Base-by-base conservation (phyloP, 2,113 vertebrate genomes). In the Fregata magnificens region DNA sequence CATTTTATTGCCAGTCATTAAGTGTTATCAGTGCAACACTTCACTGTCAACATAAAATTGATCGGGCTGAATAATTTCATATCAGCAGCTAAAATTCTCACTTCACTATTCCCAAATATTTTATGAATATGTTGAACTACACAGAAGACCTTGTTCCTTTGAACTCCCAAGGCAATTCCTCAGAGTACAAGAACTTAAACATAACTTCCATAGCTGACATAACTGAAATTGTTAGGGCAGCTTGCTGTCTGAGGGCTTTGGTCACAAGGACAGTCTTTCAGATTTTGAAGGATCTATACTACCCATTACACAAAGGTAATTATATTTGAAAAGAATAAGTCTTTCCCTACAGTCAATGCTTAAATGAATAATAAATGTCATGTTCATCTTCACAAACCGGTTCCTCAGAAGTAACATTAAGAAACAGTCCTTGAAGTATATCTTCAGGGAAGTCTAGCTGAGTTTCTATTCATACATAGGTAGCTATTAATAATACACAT, bases 401-500 rank as follows among this genome's bases (percentile, higher is more conserved):
- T 34, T 86, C 34, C 62, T 93, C 80, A 72, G n/a, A 49, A 36
- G 34, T 42, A 66, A 61, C 36, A 49, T 62, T 78, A 82, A 61
- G 45, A 76, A 92, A 34, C 38, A 52, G 85, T 69, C 69, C 78
- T 87, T 90, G 77, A 91, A 50, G 31, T 45, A 31, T 61, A 65
- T 50, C 67, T 93, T 50, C 8, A 29, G 63, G 59, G 50, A 73
- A 83, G 20, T 47, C 53, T 72, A 70, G 11, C n/a, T 61, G 49
- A 84, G 26, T 56, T 87, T 93, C 65, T 53, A 16, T 90, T 85
- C 73, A 45, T 74, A 66, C 16, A 13, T 56, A 70, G 53, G 34
- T 61, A 79, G 42, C 38, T 79, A 92, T 97, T 97, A 97, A 97
- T 96, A 97, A 95, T 94, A 74, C 63, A 96, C 79, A 82, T 70